Conservation (phyloP, 2,888 invertebrate species). For the Callimorpha dominula region DNA sequence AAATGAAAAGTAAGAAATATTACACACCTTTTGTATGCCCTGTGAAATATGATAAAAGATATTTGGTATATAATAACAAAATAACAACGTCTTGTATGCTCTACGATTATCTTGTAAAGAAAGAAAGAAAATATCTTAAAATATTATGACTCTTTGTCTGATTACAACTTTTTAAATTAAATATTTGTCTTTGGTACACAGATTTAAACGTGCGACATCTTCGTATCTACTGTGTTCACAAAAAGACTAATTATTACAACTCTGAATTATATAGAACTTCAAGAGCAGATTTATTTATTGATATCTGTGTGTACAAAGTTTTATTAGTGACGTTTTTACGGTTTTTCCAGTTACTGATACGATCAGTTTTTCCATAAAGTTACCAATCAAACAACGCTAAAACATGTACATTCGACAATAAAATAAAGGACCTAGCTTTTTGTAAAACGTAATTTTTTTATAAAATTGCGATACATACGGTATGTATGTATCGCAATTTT, state of each 20-base stretch:
- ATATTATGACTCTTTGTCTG: background rate
- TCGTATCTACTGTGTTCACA: background rate
- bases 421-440: too few relatives aligned
- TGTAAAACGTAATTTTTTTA: too few relatives aligned
- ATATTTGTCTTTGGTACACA: background rate
- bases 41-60: too few relatives aligned
- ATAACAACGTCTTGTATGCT: too few relatives aligned
- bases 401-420: too few relatives aligned
- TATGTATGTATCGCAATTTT: too few relatives aligned
- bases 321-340: background rate
- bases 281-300: background rate
- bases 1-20: too few relatives aligned
- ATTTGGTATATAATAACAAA: too few relatives aligned
- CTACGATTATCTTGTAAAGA: too few relatives aligned
- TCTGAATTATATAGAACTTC: background rate
- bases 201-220: background rate
- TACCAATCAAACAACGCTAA: too few relatives aligned
- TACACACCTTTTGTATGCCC: too few relatives aligned
- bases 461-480: too few relatives aligned
- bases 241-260: background rate
- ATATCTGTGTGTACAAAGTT: background rate
- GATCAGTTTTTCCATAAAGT: background rate
- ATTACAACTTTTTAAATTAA: background rate
- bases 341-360: background rate
- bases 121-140: background rate